Evolutionary conservation across 64 coral and sea anemone genomes (phyloP).

Genomic region (Pachyseris speciosa): DNA sequence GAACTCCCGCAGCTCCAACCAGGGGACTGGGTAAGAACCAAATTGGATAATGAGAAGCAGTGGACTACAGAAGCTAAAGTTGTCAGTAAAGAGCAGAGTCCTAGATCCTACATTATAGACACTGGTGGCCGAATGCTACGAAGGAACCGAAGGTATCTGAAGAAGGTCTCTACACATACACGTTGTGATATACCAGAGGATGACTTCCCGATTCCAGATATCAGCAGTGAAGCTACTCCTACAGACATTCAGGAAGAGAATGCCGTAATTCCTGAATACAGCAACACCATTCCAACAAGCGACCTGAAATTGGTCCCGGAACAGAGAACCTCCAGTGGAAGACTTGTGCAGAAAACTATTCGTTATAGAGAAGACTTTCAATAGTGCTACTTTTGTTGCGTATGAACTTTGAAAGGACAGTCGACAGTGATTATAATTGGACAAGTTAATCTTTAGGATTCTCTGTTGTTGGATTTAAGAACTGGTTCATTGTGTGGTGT

Average conservation of each 20-base stretch:
- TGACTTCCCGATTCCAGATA: not conserved
- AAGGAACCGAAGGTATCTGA: not conserved
- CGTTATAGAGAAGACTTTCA: not conserved
- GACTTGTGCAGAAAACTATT: not conserved
- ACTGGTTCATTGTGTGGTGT: not conserved
- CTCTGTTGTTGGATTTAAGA: not conserved
- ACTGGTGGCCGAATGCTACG: not conserved
- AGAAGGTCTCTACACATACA: not conserved
- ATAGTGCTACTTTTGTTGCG: not conserved
- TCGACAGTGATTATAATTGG: not conserved
- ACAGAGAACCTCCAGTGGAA: not conserved
- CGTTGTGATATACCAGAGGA: not conserved
- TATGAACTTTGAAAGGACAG: not conserved
- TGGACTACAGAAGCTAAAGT: constrained; percentile 10
- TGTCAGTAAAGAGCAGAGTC: not conserved
- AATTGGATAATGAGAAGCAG: constrained; percentile 1
- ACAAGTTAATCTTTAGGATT: not conserved
- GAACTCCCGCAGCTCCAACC: not conserved
- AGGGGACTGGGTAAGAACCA: not conserved
- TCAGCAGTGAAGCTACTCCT: not conserved
- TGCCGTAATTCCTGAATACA: not conserved
- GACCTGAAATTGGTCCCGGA: not conserved
- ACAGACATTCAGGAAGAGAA: not conserved
- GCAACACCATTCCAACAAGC: not conserved
- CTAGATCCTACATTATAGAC: constrained; percentile 40